phyloP scores from a whole-genome alignment of 2,113 vertebrate genomes.

The Pomatostomus ruficeps region DNA sequence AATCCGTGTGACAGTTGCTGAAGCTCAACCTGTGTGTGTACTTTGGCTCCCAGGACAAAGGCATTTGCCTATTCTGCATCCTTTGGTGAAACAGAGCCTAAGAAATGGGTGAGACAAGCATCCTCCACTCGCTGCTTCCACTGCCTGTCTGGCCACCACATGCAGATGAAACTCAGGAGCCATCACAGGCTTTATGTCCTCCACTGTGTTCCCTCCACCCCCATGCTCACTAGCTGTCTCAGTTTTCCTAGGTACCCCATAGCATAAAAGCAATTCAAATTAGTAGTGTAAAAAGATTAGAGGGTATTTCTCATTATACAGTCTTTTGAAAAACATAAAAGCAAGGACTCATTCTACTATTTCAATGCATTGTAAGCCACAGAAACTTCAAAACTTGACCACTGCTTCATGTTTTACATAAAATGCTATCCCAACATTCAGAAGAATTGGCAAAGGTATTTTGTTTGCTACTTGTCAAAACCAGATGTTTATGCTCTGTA shows the following conservation, averaged over 20 bases:
- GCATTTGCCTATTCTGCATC: not conserved
- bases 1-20: not conserved
- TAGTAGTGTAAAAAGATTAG: not conserved
- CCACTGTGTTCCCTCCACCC: not conserved
- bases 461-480: not conserved
- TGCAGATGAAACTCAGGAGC: not conserved
- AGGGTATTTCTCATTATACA: not conserved
- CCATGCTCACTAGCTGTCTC: not conserved
- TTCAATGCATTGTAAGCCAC: not conserved
- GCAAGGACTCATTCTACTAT: not conserved
- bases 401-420: not conserved
- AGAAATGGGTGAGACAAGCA: accelerated
- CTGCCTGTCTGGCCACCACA: not conserved
- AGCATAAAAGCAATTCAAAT: not conserved
- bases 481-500: not conserved
- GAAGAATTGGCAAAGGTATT: not conserved
- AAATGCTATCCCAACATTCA: not conserved
- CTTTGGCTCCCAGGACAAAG: not conserved
- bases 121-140: not conserved
- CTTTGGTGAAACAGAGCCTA: not conserved
- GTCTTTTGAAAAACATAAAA: not conserved
- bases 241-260: not conserved
- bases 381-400: not conserved
- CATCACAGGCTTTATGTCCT: not conserved
- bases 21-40: not conserved